phyloP scores from a whole-genome alignment of 2,797 vertebrate species.

The Decapterus maruadsi region DNA sequence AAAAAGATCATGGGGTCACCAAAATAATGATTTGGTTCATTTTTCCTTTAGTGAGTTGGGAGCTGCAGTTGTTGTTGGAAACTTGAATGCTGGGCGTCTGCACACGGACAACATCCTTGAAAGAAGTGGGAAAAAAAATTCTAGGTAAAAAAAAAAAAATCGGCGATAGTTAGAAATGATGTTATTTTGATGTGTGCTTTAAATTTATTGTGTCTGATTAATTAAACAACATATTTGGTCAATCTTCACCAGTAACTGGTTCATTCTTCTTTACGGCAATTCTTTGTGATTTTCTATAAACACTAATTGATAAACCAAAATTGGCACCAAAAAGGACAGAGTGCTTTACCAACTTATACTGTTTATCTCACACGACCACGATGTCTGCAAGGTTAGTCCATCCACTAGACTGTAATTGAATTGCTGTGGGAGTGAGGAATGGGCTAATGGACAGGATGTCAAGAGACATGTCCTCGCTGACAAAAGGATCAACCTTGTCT shows the following conservation, averaged over 20 bases:
- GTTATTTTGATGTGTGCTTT: slow-evolving; percentile 4
- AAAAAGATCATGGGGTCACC: background rate
- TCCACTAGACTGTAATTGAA: slow-evolving; percentile 41
- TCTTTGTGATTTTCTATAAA: background rate
- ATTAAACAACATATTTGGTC: background rate
- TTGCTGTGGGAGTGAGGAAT: slow-evolving; percentile 9
- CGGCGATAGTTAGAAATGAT: background rate
- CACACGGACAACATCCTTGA: background rate
- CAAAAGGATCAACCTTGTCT: slow-evolving; percentile 58
- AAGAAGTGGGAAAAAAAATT: background rate
- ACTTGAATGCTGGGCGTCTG: background rate
- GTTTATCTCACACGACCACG: slow-evolving; percentile 3
- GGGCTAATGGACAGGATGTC: slow-evolving; percentile 40
- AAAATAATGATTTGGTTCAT: background rate
- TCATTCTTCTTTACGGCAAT: background rate
- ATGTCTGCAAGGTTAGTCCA: slow-evolving; percentile 38
- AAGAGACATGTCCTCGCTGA: slow-evolving; percentile 43
- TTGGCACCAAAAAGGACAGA: background rate
- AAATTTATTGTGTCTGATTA: background rate
- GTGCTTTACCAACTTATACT: background rate
- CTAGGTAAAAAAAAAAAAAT: background rate
- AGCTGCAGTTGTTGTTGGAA: slow-evolving; percentile 3
- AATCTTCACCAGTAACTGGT: background rate
- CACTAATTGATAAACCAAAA: slow-evolving; percentile 15
- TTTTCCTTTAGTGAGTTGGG: background rate